These are phyloP conservation scores for Encarsia formosa DNA, from an alignment of 2,888 invertebrate genomes.

Conservation along the genomic window DNA sequence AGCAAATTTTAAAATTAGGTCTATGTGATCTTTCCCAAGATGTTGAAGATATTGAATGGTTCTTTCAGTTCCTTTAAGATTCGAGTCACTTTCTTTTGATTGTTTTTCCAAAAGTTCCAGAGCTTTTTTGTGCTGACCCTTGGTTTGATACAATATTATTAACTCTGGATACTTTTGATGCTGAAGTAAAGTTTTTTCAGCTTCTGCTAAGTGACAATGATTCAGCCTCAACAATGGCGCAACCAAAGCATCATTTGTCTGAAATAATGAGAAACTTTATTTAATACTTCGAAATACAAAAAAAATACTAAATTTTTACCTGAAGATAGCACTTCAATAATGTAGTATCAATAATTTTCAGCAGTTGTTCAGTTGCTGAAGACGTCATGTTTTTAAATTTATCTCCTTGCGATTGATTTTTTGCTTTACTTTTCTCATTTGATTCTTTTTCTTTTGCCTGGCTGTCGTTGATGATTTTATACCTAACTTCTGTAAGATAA, in stretches of 20 bases:
- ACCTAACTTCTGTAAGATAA: slow-evolving; percentile 77
- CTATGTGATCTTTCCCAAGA: slow-evolving; percentile 71
- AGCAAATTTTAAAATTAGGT: slow-evolving; percentile 89
- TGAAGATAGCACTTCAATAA: slow-evolving; percentile 94
- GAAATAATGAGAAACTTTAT: slow-evolving; percentile 34
- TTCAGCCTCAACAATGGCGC: slow-evolving; percentile 86
- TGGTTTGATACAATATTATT: slow-evolving; percentile 92
- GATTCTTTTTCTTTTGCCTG: slow-evolving; percentile 43
- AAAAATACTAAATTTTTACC: slow-evolving; percentile 54
- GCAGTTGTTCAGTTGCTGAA: slow-evolving; percentile 60
- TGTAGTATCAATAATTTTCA: slow-evolving; percentile 96
- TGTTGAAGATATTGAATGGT: slow-evolving; percentile 90
- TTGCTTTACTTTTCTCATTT: slow-evolving; percentile 37
- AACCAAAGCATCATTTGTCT: slow-evolving; percentile 94
- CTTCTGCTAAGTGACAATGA: slow-evolving; percentile 90
- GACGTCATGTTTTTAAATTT: slow-evolving; percentile 49
- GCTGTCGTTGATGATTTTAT: slow-evolving; percentile 53
- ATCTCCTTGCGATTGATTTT: slow-evolving; percentile 33
- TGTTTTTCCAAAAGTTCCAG: slow-evolving; percentile 80
- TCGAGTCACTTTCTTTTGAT: slow-evolving; percentile 70
- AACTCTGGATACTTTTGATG: slow-evolving; percentile 88
- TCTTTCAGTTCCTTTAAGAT: slow-evolving; percentile 72
- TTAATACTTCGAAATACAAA: neutral
- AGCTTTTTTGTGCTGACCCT: slow-evolving; percentile 88
- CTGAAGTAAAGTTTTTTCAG: slow-evolving; percentile 81